Evolutionary conservation across 1,140 invertebrate genomes (phyloP).

Genomic region (Halictus rubicundus): DNA sequence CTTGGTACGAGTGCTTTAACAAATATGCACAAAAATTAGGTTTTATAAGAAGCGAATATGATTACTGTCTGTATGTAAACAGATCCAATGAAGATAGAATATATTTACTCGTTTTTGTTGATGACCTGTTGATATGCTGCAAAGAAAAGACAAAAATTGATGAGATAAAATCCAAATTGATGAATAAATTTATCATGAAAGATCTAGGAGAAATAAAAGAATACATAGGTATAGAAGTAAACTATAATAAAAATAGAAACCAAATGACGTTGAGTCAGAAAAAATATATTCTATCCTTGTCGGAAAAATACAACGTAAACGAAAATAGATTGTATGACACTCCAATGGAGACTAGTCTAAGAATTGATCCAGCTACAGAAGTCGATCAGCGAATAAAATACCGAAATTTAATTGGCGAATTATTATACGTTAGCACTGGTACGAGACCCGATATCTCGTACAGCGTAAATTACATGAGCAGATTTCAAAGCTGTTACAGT

Average conservation of each 20-base stretch:
- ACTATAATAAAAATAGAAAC: not conserved
- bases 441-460: slow-evolving; percentile 19
- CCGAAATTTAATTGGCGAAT: slow-evolving; percentile 21
- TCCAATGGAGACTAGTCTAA: slow-evolving; percentile 4
- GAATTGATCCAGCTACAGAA: not conserved
- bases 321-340: slow-evolving; percentile 20
- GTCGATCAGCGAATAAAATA: slow-evolving; percentile 14
- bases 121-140: not conserved
- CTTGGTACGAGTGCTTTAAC: not conserved
- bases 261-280: not conserved
- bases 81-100: not conserved
- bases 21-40: not conserved
- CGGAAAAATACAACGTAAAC: slow-evolving; percentile 22
- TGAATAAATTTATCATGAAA: not conserved
- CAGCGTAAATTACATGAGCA: slow-evolving; percentile 22
- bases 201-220: not conserved
- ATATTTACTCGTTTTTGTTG: not conserved
- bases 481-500: slow-evolving; percentile 15
- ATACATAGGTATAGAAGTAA: not conserved
- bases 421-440: slow-evolving; percentile 15
- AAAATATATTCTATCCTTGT: slow-evolving; percentile 36
- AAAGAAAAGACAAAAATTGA: not conserved
- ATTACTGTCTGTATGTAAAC: not conserved
- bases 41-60: not conserved
- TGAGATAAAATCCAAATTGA: not conserved